A percentile compares a stretch with the other conserved stretches of the same genome.
Conservation (phyloP, 2,797 vertebrate genomes). For the Sebastes melanostomus region DNA sequence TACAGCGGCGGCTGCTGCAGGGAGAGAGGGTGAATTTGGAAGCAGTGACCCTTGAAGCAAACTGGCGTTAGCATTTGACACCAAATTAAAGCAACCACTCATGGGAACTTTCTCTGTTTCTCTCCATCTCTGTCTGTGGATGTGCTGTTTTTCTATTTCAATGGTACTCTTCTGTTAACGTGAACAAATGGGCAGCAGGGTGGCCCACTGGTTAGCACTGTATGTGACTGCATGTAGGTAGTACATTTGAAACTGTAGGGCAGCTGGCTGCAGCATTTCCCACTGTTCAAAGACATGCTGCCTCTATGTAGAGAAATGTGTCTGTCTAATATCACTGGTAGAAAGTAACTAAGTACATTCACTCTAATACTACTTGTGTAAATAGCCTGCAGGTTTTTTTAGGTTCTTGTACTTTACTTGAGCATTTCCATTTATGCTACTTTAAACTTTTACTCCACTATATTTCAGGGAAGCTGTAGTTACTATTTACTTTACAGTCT, state of each 20-base stretch:
- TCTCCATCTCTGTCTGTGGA: neutral
- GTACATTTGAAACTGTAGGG: neutral
- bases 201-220: neutral
- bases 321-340: neutral
- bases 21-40: constrained; percentile 26
- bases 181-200: neutral
- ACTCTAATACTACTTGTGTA: neutral
- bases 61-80: constrained; percentile 26
- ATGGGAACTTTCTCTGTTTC: neutral
- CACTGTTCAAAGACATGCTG: neutral
- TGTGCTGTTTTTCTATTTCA: neutral
- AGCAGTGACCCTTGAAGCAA: constrained; percentile 53
- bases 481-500: neutral
- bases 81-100: constrained; percentile 42
- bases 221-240: neutral
- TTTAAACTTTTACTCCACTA: neutral
- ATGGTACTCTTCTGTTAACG: neutral
- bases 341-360: neutral
- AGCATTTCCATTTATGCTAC: neutral
- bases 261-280: neutral
- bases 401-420: neutral
- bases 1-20: neutral
- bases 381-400: neutral
- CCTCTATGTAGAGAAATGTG: neutral
- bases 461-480: neutral